Conservation (phyloP, 2,113 vertebrate genomes). For the Phocoena phocoena region DNA sequence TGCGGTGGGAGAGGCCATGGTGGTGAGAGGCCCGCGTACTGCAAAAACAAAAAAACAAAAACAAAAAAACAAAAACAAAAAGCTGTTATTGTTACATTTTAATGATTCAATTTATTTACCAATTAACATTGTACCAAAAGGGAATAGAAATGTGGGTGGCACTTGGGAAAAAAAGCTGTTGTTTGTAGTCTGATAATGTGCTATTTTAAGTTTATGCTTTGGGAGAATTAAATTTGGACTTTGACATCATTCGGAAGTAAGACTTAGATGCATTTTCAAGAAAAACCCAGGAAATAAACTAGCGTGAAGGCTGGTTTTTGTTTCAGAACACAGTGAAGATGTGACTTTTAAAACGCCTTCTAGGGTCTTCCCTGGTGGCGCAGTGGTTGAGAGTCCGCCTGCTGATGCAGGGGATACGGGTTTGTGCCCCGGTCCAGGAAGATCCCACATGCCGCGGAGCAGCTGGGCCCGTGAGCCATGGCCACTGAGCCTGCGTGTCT, state of each 20-base stretch:
- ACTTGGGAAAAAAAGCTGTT: slow-evolving; percentile 34
- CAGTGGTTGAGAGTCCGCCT: too few relatives aligned
- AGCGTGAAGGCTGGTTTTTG: background rate
- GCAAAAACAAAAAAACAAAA: too few relatives aligned
- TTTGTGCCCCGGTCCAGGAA: too few relatives aligned
- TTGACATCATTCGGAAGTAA: slow-evolving; percentile 28
- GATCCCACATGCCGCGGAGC: too few relatives aligned
- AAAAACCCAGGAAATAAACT: slow-evolving; percentile 47
- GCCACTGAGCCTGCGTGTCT: too few relatives aligned
- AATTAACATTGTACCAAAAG: background rate
- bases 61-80: background rate
- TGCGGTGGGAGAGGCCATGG: accelerated
- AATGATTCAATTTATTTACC: background rate
- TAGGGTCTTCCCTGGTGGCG: background rate
- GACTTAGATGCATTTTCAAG: slow-evolving; percentile 1
- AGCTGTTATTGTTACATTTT: background rate
- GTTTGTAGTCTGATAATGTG: background rate
- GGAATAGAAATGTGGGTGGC: slow-evolving; percentile 16
- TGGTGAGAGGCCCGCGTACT: too few relatives aligned
- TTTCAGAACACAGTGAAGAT: background rate
- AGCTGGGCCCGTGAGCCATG: too few relatives aligned
- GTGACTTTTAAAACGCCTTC: slow-evolving; percentile 39
- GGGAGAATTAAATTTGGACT: slow-evolving; percentile 52
- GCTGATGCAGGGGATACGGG: too few relatives aligned
- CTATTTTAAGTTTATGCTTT: slow-evolving; percentile 57